Percentiles rank a stretch among this genome's conserved stretches.
These are phyloP conservation scores for Heliconius aoede DNA, from an alignment of 2,888 invertebrate species.

Conservation along the genomic window DNA sequence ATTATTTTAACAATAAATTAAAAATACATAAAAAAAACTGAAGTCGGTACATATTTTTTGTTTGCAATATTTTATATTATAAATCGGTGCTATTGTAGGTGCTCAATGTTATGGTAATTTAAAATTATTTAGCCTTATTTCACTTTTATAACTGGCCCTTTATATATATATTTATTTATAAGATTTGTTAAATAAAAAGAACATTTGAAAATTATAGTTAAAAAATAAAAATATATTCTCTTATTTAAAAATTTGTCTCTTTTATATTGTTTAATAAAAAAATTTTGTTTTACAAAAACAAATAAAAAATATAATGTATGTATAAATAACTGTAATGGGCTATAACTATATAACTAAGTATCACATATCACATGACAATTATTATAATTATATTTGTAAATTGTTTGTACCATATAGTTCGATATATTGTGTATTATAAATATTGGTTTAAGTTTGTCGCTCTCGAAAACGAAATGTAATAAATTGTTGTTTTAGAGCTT, in stretches of 20 bases:
- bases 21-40: background rate
- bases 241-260: no score
- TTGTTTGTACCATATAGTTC: slow-evolving; percentile 79
- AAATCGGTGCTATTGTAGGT: slow-evolving; percentile 71
- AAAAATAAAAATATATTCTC: background rate
- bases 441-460: slow-evolving; percentile 62
- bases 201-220: background rate
- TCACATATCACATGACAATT: slow-evolving; percentile 77
- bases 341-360: slow-evolving; percentile 53
- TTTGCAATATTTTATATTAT: slow-evolving; percentile 2
- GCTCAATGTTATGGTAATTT: slow-evolving; percentile 56
- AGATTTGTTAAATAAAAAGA: background rate
- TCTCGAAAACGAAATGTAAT: slow-evolving; percentile 64
- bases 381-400: slow-evolving; percentile 62
- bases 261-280: background rate
- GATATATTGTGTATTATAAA: slow-evolving; percentile 68
- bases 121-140: slow-evolving; percentile 35
- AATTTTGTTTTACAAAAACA: background rate
- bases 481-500: slow-evolving; percentile 58
- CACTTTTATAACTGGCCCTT: slow-evolving; percentile 39
- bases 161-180: background rate
- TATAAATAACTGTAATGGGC: slow-evolving; percentile 31
- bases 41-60: background rate
- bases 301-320: background rate
- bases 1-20: background rate